These are phyloP conservation scores for Hirtodrosophila histrioides DNA, from an alignment of 2,888 invertebrate species.

Conservation along the genomic window DNA sequence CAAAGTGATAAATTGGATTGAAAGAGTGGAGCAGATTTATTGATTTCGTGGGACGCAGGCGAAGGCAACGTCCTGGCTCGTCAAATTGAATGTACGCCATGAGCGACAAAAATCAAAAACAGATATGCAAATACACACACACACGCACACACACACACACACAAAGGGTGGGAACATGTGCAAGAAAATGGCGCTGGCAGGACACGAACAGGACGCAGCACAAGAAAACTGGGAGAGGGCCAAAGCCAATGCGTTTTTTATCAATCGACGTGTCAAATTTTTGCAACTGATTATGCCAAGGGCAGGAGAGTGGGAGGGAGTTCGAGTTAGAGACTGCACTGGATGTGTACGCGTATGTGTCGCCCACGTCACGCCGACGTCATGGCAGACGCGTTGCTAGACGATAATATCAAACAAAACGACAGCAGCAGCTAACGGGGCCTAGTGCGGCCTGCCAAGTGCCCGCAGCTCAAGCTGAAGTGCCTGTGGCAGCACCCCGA, in stretches of 20 bases:
- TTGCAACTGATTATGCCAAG: slow-evolving; percentile 70
- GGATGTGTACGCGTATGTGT: slow-evolving; percentile 15
- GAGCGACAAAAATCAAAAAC: slow-evolving; percentile 77
- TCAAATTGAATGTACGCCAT: slow-evolving; percentile 74
- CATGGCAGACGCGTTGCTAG: slow-evolving; percentile 76
- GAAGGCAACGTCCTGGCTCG: slow-evolving; percentile 25
- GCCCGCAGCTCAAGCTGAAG: slow-evolving; percentile 54
- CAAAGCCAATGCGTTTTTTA: slow-evolving; percentile 37
- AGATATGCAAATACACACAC: slow-evolving; percentile 68
- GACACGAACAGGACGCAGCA: slow-evolving; percentile 26
- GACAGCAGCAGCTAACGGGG: slow-evolving; percentile 36
- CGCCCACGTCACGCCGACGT: no score
- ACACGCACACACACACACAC: slow-evolving; percentile 24
- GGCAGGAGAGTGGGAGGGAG: slow-evolving; percentile 21
- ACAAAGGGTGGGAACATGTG: not conserved
- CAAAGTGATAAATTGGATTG: slow-evolving; percentile 79
- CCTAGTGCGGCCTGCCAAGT: slow-evolving; percentile 60
- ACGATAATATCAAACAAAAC: slow-evolving; percentile 76
- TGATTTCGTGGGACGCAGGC: slow-evolving; percentile 60
- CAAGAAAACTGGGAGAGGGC: slow-evolving; percentile 13
- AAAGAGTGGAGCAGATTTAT: slow-evolving; percentile 78
- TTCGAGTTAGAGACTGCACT: not conserved
- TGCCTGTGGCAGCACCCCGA: slow-evolving; percentile 7
- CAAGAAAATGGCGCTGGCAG: slow-evolving; percentile 38
- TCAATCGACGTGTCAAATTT: slow-evolving; percentile 64